phyloP scores from a whole-genome alignment of 2,888 invertebrate genomes.

The Orchesella flavescens region DNA sequence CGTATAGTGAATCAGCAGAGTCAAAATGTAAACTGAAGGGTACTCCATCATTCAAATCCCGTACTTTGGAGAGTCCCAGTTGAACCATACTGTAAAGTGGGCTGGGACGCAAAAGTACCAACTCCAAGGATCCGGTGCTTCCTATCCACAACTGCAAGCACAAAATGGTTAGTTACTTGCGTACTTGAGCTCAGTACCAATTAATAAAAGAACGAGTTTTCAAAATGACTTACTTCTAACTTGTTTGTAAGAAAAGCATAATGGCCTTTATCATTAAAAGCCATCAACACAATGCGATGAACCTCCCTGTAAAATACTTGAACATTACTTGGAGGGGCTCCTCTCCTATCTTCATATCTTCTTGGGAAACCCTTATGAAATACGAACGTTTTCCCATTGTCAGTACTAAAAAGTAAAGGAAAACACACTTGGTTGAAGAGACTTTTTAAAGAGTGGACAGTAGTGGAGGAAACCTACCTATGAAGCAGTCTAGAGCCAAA shows the following conservation, averaged over 20 bases:
- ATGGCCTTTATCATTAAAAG: constrained; percentile 62
- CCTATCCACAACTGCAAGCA: constrained; percentile 63
- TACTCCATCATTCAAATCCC: constrained; percentile 56
- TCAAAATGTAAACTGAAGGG: constrained; percentile 67
- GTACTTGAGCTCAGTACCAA: no score
- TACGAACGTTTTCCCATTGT: constrained; percentile 61
- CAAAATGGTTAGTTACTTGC: no score
- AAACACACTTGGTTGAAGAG: no score
- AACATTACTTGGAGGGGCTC: background rate
- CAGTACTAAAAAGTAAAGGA: constrained; percentile 44
- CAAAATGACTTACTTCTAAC: constrained; percentile 53
- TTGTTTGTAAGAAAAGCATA: constrained; percentile 67
- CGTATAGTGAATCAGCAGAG: constrained; percentile 50
- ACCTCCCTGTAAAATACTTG: background rate
- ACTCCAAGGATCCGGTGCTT: constrained; percentile 40
- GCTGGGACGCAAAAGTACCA: constrained; percentile 58
- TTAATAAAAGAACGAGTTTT: no score
- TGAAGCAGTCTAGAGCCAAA: constrained; percentile 66
- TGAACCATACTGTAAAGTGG: constrained; percentile 60
- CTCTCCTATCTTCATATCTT: background rate
- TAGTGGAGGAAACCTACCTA: constrained; percentile 55
- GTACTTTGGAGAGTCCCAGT: constrained; percentile 44
- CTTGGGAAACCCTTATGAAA: constrained; percentile 47
- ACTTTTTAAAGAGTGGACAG: no score
- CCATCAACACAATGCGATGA: constrained; percentile 65